Evolutionary conservation across 2,797 vertebrate genomes (phyloP).

Genomic region (Anolis apletophallus): DNA sequence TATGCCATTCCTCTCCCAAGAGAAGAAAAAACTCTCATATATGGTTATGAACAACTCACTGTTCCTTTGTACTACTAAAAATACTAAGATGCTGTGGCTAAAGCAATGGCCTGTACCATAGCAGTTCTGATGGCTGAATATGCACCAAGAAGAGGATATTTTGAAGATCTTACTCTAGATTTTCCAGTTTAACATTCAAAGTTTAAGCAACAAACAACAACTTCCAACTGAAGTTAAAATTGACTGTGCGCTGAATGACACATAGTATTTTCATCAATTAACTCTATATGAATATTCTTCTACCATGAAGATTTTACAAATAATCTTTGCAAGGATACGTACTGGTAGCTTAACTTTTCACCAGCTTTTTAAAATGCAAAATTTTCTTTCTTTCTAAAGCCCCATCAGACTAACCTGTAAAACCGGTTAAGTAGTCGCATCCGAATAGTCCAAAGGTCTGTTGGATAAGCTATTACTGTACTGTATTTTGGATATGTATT

Average conservation of each 20-base stretch:
- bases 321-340: background rate
- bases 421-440: slow-evolving; percentile 92
- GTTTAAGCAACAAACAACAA: background rate
- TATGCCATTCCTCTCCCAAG: no score
- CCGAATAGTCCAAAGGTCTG: slow-evolving; percentile 92
- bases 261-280: background rate
- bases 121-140: background rate
- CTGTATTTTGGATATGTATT: slow-evolving; percentile 94
- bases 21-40: no score
- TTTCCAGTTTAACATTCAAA: background rate
- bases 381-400: background rate
- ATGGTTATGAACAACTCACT: background rate
- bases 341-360: background rate
- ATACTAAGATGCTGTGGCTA: background rate
- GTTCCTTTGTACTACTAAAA: background rate
- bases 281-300: background rate
- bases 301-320: background rate
- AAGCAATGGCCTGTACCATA: background rate
- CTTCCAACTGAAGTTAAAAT: background rate
- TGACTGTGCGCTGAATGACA: background rate
- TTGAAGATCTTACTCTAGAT: background rate
- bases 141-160: background rate
- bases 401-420: slow-evolving; percentile 88
- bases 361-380: background rate
- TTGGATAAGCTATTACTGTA: slow-evolving; percentile 93